Evolutionary conservation across 2,888 invertebrate species (phyloP), one percentile per base, ranked within the genome.

Genomic region (Scelioninae gen. 1): DNA sequence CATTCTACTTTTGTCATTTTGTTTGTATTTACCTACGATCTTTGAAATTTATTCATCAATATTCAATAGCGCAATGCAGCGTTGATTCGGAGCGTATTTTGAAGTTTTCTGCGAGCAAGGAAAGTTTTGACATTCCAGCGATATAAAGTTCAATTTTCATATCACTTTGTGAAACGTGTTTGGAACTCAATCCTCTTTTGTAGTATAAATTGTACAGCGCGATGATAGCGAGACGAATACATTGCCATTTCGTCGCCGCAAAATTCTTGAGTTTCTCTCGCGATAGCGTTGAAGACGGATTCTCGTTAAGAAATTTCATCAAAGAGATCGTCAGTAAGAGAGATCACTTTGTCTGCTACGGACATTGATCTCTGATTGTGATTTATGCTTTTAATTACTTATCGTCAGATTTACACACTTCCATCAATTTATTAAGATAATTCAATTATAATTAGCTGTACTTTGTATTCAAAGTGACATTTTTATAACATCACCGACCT

Each of bases 281-380:
- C 63, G 80, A 79, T 66, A 66, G 38, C 60, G 29, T 71, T 60
- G 38, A 38, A 13, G 34, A 56, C 56, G 68, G 60, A 74, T 82
- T 82, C 66, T 72, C 62, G 62, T 72, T 76, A 71, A 82, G 82
- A 77, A 72, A 72, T 77, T 82, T 77, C 77, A 77, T 82, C 76
- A 66, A 72, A 66, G 75, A 63, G 56, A 76, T 62, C 40, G 71
- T 68, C 56, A 51, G 34, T 38, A 62, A 71, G 69, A 43, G 66
- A 68, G 60, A 62, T 51, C 43, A 47, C 51, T 69, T 63, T 60
- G 69, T 74, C 45, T 47, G 8, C 15, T 11, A 8, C 13, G 34
- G 38, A 10, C 53, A 32, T 66, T 62, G 81, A 76, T 75, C 71
- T 63, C 58, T 56, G 23, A 75, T 69, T 51, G 45, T 69, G 58